These are phyloP conservation scores for Nerophis lumbriciformis DNA, from an alignment of 2,113 vertebrate species.

Conservation along the genomic window DNA sequence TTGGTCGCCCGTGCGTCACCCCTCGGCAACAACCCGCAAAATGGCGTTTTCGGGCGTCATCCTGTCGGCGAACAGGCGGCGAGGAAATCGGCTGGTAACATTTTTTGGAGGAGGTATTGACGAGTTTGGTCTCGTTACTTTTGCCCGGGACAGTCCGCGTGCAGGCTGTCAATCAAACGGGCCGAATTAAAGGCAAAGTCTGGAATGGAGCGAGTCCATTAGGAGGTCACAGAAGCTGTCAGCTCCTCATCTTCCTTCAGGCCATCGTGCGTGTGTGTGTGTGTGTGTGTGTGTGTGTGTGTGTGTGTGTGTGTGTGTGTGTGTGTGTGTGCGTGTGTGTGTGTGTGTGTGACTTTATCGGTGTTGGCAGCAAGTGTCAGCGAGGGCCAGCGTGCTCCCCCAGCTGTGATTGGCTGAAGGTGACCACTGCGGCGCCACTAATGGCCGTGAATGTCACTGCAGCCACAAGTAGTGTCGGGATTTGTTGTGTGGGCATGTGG, in stretches of 20 bases:
- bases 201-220: conserved; percentile 24
- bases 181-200: background rate
- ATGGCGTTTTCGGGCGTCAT: background rate
- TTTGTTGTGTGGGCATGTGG: conserved; percentile 26
- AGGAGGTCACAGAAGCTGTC: conserved; percentile 60
- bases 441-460: conserved; percentile 62
- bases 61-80: background rate
- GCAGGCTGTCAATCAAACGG: background rate
- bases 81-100: background rate
- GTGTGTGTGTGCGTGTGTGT: conserved; percentile 31
- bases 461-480: conserved; percentile 36
- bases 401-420: conserved; percentile 73
- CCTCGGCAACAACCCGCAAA: background rate
- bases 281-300: too few relatives aligned
- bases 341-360: conserved; percentile 18
- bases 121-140: background rate
- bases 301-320: too few relatives aligned
- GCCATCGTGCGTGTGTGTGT: conserved; percentile 20
- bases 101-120: too few relatives aligned
- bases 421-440: conserved; percentile 48
- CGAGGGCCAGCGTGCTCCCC: conserved; percentile 59
- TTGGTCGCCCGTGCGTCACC: background rate
- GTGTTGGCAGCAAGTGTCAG: conserved; percentile 49
- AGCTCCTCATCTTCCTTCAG: conserved; percentile 52
- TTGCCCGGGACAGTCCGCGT: background rate